A percentile compares a stretch with the other conserved stretches of the same genome.
Evolutionary conservation across 2,888 invertebrate genomes (phyloP).

Genomic region (Eristalis intricaria): DNA sequence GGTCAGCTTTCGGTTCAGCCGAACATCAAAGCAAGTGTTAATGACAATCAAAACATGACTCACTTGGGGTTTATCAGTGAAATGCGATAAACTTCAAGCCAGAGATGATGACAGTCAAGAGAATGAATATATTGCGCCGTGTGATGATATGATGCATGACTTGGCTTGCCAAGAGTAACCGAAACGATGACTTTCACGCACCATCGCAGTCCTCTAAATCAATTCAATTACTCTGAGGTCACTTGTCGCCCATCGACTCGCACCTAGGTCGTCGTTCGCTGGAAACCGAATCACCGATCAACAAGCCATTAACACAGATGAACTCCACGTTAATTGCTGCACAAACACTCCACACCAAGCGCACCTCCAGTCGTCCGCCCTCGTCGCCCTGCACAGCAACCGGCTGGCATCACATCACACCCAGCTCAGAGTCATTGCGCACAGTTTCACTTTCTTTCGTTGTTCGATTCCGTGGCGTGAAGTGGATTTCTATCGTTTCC

Average conservation of each 20-base stretch:
- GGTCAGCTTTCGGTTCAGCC: too few species aligned
- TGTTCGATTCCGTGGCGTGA: background rate
- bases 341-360: constrained; percentile 22
- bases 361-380: constrained; percentile 29
- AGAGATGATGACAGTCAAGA: too few species aligned
- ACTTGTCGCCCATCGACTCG: background rate
- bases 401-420: background rate
- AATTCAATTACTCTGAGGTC: background rate
- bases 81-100: too few species aligned
- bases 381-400: background rate
- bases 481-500: constrained; percentile 23
- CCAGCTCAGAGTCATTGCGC: constrained; percentile 13
- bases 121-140: too few species aligned
- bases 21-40: too few species aligned
- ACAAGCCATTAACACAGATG: constrained; percentile 14
- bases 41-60: too few species aligned
- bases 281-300: constrained; percentile 16
- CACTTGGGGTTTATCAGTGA: too few species aligned
- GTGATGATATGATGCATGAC: too few species aligned
- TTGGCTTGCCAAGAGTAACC: too few species aligned
- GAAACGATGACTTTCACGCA: too few species aligned
- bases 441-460: constrained; percentile 58
- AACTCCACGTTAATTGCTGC: constrained; percentile 38
- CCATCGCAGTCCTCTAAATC: too few species aligned
- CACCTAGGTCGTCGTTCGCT: background rate